Evolutionary conservation across 2,888 invertebrate genomes (phyloP).

Genomic region (Tiliacea citrago): DNA sequence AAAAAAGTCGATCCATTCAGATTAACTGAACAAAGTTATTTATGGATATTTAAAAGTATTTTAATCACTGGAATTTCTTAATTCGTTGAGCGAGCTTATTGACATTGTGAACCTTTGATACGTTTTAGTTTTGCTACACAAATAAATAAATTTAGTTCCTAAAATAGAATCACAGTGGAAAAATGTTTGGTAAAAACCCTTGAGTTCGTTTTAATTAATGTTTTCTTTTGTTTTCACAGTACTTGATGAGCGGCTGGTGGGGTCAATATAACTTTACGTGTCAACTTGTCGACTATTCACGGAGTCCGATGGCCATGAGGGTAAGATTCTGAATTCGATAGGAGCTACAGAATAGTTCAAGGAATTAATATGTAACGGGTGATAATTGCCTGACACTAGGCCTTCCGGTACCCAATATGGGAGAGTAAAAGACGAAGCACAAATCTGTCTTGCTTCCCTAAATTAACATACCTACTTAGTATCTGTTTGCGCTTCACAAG

Average conservation of each 20-base stretch:
- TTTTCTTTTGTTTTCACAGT: constrained; percentile 84
- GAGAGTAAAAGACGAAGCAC: neutral
- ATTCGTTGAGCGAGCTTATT: constrained; percentile 2
- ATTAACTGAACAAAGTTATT: neutral
- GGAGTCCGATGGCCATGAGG: constrained; percentile 93
- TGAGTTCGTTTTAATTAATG: neutral
- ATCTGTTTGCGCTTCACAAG: constrained; percentile 8
- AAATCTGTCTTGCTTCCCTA: constrained; percentile 23
- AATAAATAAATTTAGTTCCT: neutral
- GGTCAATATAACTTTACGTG: constrained; percentile 95
- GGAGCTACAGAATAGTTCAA: neutral
- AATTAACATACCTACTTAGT: constrained; percentile 14
- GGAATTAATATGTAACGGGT: neutral
- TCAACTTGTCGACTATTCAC: constrained; percentile 97
- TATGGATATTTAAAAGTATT: neutral
- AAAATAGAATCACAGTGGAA: constrained; percentile 12
- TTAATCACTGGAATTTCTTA: neutral
- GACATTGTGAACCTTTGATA: constrained; percentile 3
- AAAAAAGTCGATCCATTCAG: neutral
- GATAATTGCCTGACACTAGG: too few species aligned
- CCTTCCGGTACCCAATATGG: neutral
- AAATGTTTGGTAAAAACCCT: neutral
- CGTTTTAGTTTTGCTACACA: constrained; percentile 5
- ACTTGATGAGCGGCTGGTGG: constrained; percentile 94
- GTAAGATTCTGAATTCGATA: constrained; percentile 78